A percentile compares a stretch with the other conserved stretches of the same genome.
phyloP scores from a whole-genome alignment of 2,113 vertebrate genomes.

The Pampusana beccarii region DNA sequence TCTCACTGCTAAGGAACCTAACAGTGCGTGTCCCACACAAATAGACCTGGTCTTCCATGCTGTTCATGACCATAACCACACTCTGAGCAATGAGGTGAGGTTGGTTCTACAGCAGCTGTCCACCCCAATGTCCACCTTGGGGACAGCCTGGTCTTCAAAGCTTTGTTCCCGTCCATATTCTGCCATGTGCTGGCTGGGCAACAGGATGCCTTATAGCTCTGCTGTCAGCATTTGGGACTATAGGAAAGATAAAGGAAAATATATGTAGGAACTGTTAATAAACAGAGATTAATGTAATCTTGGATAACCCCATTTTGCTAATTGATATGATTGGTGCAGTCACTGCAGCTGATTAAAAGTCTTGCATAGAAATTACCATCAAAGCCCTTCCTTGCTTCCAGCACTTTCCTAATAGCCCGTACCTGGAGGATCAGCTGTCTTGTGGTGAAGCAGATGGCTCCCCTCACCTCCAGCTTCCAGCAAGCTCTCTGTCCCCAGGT shows the following conservation, averaged over 20 bases:
- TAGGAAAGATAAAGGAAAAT: neutral
- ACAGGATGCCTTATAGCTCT: neutral
- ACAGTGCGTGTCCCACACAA: neutral
- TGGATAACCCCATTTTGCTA: neutral
- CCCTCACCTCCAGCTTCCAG: neutral
- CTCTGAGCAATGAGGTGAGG: neutral
- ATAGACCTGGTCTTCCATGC: neutral
- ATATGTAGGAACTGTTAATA: neutral
- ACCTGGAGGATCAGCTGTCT: neutral
- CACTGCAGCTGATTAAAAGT: neutral
- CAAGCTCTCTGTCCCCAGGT: neutral
- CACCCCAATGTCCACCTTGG: neutral
- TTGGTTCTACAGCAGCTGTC: neutral
- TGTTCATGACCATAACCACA: neutral
- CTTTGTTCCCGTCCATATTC: neutral
- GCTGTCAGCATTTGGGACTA: neutral
- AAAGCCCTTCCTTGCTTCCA: neutral
- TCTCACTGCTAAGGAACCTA: neutral
- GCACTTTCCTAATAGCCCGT: neutral
- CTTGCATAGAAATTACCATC: neutral
- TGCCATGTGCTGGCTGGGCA: neutral
- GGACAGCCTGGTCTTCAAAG: neutral
- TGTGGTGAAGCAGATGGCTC: neutral
- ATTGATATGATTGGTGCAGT: neutral
- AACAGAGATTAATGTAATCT: neutral